Conservation (phyloP, 2,797 vertebrate species). For the Heliangelus exortis region DNA sequence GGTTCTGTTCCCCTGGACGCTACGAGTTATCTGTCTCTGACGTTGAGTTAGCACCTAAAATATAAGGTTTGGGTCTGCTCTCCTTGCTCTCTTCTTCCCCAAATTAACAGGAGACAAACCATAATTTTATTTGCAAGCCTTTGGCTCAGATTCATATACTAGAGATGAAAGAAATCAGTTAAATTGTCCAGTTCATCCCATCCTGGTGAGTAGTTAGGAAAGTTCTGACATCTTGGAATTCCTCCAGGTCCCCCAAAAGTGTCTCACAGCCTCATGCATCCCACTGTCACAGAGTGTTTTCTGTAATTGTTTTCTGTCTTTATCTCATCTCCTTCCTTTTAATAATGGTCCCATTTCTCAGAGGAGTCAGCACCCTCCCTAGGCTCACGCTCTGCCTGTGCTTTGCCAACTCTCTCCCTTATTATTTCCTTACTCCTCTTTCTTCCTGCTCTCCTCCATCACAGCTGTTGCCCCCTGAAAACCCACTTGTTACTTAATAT, state of each 20-base stretch:
- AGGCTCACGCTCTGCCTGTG: not conserved
- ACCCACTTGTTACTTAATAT: not conserved
- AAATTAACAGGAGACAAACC: not conserved
- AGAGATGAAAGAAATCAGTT: not conserved
- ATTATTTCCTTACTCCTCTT: conserved; percentile 16
- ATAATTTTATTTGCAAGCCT: not conserved
- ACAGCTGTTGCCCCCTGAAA: conserved; percentile 34
- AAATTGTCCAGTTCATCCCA: not conserved
- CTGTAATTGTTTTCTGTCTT: conserved; percentile 40
- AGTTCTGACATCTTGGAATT: not conserved
- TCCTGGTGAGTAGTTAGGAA: not conserved
- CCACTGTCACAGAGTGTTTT: conserved; percentile 9
- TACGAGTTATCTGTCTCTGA: not conserved
- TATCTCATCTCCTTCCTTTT: conserved; percentile 13
- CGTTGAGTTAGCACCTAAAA: not conserved
- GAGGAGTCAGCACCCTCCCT: not conserved
- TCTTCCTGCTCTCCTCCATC: conserved; percentile 11
- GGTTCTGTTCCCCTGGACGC: not conserved
- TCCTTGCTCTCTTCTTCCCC: not conserved
- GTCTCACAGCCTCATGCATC: not conserved
- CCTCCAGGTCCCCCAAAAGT: not conserved
- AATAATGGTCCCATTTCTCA: conserved; percentile 1
- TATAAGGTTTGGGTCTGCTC: not conserved
- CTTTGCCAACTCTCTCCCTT: conserved; percentile 26
- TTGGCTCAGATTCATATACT: fast-evolving